These are phyloP conservation scores for Neodiprion fabricii DNA, from an alignment of 1,140 invertebrate species.

Conservation along the genomic window DNA sequence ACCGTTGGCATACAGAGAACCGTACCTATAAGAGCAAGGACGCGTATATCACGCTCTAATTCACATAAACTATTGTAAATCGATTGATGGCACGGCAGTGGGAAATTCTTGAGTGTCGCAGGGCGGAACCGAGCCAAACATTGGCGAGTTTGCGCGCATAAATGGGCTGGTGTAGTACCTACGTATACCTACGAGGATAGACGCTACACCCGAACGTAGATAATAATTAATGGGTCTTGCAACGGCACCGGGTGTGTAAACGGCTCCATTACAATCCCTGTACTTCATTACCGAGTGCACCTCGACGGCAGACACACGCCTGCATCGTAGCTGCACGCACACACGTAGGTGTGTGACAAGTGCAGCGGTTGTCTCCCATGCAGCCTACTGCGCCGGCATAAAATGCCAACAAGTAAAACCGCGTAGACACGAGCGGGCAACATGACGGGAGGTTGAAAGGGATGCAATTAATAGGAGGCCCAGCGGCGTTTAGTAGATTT, in stretches of 20 bases:
- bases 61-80: neutral
- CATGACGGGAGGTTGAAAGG: no score
- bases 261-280: neutral
- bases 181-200: neutral
- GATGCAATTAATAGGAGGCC: no score
- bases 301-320: neutral
- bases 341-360: neutral
- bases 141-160: neutral
- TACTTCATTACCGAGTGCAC: neutral
- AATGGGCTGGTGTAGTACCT: neutral
- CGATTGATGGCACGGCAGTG: neutral
- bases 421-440: no score
- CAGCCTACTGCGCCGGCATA: no score
- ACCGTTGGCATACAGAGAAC: neutral
- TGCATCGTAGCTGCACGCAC: neutral
- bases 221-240: neutral
- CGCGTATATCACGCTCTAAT: neutral
- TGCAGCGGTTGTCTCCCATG: neutral
- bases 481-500: no score
- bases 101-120: neutral
- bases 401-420: no score
- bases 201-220: neutral
- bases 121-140: slow-evolving; percentile 1
- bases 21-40: neutral
- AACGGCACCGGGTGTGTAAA: slow-evolving; percentile 1